Conservation (phyloP, 2,113 vertebrate genomes). For the Salvator merianae region DNA sequence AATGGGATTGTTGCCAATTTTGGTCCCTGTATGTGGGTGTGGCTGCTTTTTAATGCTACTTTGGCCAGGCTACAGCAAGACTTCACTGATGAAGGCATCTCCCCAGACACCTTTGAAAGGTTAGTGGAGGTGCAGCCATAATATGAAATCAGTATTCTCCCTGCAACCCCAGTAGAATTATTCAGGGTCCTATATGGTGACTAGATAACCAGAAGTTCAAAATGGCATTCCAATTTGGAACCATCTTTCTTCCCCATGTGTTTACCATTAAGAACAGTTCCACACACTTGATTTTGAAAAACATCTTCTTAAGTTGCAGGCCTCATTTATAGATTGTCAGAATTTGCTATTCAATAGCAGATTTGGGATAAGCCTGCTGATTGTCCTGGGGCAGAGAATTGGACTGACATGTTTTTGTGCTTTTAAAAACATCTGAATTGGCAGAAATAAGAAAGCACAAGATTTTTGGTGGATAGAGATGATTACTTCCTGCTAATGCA, state of each 20-base stretch:
- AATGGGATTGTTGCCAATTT: too few relatives aligned
- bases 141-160: not conserved
- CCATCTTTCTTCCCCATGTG: not conserved
- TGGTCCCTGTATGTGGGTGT: too few relatives aligned
- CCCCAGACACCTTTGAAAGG: too few relatives aligned
- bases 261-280: constrained; percentile 37
- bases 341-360: not conserved
- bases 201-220: not conserved
- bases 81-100: too few relatives aligned
- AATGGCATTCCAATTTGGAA: not conserved
- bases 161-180: not conserved
- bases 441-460: not conserved
- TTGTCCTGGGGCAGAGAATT: not conserved
- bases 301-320: constrained; percentile 33
- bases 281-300: constrained; percentile 23
- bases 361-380: not conserved
- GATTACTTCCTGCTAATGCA: not conserved
- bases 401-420: not conserved
- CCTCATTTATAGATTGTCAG: not conserved
- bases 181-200: not conserved
- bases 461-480: not conserved
- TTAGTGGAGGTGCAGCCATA: not conserved
- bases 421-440: not conserved
- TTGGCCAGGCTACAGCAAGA: too few relatives aligned
- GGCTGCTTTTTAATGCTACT: too few relatives aligned